phyloP scores from a whole-genome alignment of 1,140 invertebrate genomes.

The Reticulitermes speratus region DNA sequence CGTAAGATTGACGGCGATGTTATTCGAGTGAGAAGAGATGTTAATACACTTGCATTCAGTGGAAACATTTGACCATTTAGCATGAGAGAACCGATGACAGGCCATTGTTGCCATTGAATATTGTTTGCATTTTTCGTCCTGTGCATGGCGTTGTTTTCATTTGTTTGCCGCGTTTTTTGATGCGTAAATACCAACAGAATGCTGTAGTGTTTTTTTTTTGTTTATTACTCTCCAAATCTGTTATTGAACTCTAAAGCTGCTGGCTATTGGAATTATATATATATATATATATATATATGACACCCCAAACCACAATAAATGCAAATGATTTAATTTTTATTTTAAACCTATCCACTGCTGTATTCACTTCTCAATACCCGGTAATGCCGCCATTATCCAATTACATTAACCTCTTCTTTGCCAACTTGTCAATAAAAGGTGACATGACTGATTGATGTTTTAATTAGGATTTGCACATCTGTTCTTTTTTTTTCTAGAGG shows the following conservation, averaged over 20 bases:
- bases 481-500: neutral
- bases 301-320: neutral
- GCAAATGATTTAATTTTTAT: neutral
- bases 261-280: neutral
- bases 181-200: neutral
- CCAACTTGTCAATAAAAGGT: constrained; percentile 12
- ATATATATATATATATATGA: too few relatives aligned
- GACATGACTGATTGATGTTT: neutral
- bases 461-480: neutral
- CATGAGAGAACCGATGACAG: too few relatives aligned
- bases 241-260: neutral
- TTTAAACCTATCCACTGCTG: neutral
- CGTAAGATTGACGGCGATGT: too few relatives aligned
- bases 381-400: neutral
- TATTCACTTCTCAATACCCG: neutral
- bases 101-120: too few relatives aligned
- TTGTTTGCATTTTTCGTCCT: too few relatives aligned
- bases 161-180: neutral
- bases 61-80: too few relatives aligned
- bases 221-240: neutral
- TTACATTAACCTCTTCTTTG: neutral
- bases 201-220: too few relatives aligned
- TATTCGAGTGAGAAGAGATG: too few relatives aligned
- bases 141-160: neutral
- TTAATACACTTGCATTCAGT: too few relatives aligned